phyloP scores from a whole-genome alignment of 2,113 vertebrate species.

The Hirundichthys speculiger region DNA sequence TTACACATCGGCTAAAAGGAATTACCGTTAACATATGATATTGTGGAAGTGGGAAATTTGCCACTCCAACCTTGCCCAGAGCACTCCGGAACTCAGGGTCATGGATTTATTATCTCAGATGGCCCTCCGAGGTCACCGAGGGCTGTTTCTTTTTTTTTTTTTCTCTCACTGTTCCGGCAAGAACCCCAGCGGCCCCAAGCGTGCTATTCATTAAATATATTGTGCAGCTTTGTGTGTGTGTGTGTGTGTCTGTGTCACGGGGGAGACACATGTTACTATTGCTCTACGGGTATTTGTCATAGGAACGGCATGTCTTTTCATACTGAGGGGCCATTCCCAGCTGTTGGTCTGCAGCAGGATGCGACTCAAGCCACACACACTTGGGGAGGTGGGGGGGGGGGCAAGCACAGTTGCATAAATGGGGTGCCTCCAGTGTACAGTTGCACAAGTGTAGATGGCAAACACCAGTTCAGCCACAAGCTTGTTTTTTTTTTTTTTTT shows the following conservation, averaged over 20 bases:
- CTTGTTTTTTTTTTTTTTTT: slow-evolving; percentile 33
- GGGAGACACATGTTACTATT: slow-evolving; percentile 88
- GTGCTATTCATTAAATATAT: slow-evolving; percentile 85
- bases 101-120: slow-evolving; percentile 91
- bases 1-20: slow-evolving; percentile 95
- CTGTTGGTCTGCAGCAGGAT: slow-evolving; percentile 87
- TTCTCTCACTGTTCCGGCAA: slow-evolving; percentile 59
- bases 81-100: slow-evolving; percentile 90
- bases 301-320: slow-evolving; percentile 94
- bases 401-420: slow-evolving; percentile 86
- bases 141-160: slow-evolving; percentile 41
- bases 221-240: slow-evolving; percentile 60
- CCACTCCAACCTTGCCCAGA: slow-evolving; percentile 93
- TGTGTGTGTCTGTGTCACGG: slow-evolving; percentile 31
- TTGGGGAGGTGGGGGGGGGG: slow-evolving; percentile 14
- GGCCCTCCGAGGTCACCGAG: slow-evolving; percentile 82
- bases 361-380: slow-evolving; percentile 77
- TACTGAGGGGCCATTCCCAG: slow-evolving; percentile 85
- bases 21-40: slow-evolving; percentile 98
- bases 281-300: slow-evolving; percentile 88
- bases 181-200: slow-evolving; percentile 73
- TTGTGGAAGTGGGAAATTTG: slow-evolving; percentile 94
- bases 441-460: slow-evolving; percentile 85
- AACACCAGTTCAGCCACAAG: slow-evolving; percentile 79
- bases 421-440: slow-evolving; percentile 88